These are phyloP conservation scores for Motacilla tschutschensis DNA, from an alignment of 2,113 vertebrate species.

Conservation along the genomic window DNA sequence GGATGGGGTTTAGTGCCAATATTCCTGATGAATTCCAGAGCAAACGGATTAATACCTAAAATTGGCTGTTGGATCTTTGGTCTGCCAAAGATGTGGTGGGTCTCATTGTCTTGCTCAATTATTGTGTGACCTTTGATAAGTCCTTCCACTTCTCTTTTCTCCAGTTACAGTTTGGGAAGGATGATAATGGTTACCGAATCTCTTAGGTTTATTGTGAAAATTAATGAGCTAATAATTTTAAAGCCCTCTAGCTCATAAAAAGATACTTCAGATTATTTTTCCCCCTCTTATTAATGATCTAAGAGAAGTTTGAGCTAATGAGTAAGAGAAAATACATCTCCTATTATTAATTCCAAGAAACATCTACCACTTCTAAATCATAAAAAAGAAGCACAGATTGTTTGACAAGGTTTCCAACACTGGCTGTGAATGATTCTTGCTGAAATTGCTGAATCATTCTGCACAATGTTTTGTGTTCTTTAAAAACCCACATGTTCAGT, in stretches of 20 bases:
- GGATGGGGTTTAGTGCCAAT: neutral
- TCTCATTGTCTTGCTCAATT: neutral
- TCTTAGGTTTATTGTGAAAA: constrained; percentile 1
- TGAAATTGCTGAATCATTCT: constrained; percentile 40
- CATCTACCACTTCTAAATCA: neutral
- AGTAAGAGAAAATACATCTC: neutral
- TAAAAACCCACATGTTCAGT: neutral
- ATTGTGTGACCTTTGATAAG: neutral
- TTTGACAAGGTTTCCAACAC: neutral
- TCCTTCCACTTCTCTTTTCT: neutral
- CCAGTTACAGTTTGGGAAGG: neutral
- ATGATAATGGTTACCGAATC: neutral
- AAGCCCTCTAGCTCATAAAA: constrained; percentile 24
- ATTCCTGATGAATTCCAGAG: neutral
- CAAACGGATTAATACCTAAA: neutral
- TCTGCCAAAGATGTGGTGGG: neutral
- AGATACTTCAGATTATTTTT: neutral
- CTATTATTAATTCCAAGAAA: constrained; percentile 8
- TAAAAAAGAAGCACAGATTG: neutral
- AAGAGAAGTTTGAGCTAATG: neutral
- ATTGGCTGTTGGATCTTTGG: neutral
- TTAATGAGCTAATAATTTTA: constrained; percentile 34
- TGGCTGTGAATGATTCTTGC: neutral
- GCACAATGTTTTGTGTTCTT: neutral
- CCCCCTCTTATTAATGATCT: neutral